Base-by-base conservation (phyloP, 1,140 invertebrate species). In the Drosophila kurseongensis region DNA sequence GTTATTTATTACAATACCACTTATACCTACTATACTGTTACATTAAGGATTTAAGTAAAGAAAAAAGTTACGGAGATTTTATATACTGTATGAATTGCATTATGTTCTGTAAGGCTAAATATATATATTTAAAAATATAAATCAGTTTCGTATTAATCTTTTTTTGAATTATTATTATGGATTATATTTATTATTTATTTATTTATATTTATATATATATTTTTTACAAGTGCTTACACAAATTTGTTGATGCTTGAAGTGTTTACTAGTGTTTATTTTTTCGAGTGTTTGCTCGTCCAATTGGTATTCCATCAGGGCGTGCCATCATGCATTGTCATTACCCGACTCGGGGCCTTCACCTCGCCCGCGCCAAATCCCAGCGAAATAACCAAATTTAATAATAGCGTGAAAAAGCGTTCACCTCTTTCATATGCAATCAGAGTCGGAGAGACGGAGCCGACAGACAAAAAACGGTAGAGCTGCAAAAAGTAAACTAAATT, bases 311-410 rank as follows among this genome's bases (percentile, higher is more conserved):
- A 68, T 73, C 69, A 63, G 58, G 69, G 72, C 59, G 69, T 75
- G 69, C 58, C 59, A 63, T 63, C 59, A 35, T 73, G 79, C 73
- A 81, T 81, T 81, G 79, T 81, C 79, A 81, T 81, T 77, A 77
- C 41, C 42, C 66, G 51, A 29, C 38, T 14, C 40, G 56, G 61
- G 60, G 65, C 65, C 60, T 68, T 68, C 65, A 68, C 65, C 65
- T 68, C 65, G 61, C 62, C 65, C 61, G 65, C 60, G 65, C 61
- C 51, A 73, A 62, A 56, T 77, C 35, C 68, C 42, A 60, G 38
- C 32, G 48, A 50, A 69, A 69, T 58, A 78, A 58, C 75, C 73
- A 75, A 83, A 83, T 84, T 83, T 79, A 83, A 79, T 83, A 79
- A 79, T 72, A 84, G 72, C 65, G 62, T 56, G 61, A 82, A 78